Evolutionary conservation across 2,113 vertebrate genomes (phyloP), one percentile per base, ranked within the genome.

Genomic region (Hylia prasina): DNA sequence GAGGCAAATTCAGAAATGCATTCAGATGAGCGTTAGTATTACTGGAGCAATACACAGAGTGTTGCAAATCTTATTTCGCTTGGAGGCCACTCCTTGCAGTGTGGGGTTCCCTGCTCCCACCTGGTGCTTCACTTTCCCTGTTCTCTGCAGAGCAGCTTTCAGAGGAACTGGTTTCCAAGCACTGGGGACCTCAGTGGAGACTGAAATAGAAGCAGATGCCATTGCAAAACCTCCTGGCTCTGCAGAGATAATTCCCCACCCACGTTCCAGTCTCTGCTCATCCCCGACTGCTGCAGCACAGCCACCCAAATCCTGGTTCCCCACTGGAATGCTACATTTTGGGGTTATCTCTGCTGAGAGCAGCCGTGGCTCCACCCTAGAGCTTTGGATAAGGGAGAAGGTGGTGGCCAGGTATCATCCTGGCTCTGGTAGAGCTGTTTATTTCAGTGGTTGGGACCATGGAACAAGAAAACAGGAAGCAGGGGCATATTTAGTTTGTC

Each of bases 191-290:
- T 92, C 82, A 61, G 75, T 61, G n/a, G 66, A 82, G 90, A 23
- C 33, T 64, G 77, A 90, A 93, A 88, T 54, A 66, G 85, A 70
- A 90, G 60, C 84, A 91, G 78, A 93, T 82, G 66, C 91, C 91
- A 24, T 31, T 80, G 87, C 93, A 88, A 87, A 93, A 19, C 39
- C 68, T 83, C 37, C 60, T 63, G 65, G 61, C 76, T 57, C 86
- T 78, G 80, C 76, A 89, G 86, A 87, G 81, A 83, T 42, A 73
- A 64, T 65, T 63, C 54, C 65, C 13, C 68, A 53, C 82, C 83
- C 86, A 22, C 11, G 7, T 85, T 51, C 53, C 85, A 47, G 28
- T 45, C 75, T 85, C 70, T 80, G 75, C 90, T 94, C 68, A 48
- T 72, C 78, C 73, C 73, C 0, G 0, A 1, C 27, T 50, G 81